phyloP scores from a whole-genome alignment of 2,113 vertebrate genomes.

The Desmodus rotundus region DNA sequence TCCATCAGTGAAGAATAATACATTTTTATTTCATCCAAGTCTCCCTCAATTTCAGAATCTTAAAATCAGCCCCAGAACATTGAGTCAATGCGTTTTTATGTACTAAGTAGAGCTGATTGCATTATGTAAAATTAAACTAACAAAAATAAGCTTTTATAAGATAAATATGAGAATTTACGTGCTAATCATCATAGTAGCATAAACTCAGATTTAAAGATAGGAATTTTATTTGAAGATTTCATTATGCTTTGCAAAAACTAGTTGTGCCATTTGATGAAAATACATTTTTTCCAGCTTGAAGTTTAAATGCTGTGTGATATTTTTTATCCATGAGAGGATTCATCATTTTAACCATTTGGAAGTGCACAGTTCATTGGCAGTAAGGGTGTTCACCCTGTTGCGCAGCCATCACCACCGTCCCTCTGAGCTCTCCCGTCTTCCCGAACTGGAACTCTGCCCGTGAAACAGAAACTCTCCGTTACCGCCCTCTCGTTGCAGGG shows the following conservation, averaged over 20 bases:
- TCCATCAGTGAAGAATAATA: neutral
- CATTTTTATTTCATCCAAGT: conserved; percentile 20
- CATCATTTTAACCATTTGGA: neutral
- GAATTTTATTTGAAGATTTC: neutral
- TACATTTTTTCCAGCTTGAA: neutral
- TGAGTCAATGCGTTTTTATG: neutral
- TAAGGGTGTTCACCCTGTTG: neutral
- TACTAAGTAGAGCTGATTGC: neutral
- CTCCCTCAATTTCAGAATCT: neutral
- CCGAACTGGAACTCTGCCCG: neutral
- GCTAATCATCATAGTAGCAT: neutral
- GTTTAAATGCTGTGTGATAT: neutral
- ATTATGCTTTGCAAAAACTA: neutral
- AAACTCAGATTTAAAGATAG: neutral
- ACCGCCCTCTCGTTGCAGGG: neutral
- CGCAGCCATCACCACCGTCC: neutral
- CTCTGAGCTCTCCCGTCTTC: neutral
- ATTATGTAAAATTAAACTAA: neutral
- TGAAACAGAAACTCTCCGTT: neutral
- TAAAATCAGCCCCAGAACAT: neutral
- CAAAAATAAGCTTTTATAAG: neutral
- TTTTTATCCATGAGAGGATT: neutral
- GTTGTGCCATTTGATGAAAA: neutral
- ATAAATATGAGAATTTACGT: neutral
- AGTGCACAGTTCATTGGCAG: neutral